Percentiles rank a stretch among this genome's conserved stretches.
These are phyloP conservation scores for Gobionotothen gibberifrons DNA, from an alignment of 2,797 vertebrate species.

Conservation along the genomic window DNA sequence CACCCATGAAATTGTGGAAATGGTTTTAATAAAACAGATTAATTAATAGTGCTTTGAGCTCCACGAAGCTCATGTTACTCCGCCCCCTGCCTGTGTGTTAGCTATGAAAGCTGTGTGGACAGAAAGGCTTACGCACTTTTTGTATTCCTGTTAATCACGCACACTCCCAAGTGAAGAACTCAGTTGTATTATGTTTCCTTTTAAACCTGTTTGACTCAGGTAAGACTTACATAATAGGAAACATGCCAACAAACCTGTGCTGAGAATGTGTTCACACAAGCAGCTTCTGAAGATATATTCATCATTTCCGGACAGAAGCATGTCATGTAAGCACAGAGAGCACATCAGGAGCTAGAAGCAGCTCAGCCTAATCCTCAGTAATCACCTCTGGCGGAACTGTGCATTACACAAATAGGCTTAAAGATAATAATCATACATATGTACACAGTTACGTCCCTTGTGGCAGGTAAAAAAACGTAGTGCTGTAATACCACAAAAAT, in stretches of 20 bases:
- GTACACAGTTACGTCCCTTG: conserved; percentile 19
- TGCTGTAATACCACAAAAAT: conserved; percentile 3
- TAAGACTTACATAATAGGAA: conserved; percentile 52
- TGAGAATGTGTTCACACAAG: conserved; percentile 33
- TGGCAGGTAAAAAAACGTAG: conserved; percentile 24
- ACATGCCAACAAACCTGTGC: conserved; percentile 52
- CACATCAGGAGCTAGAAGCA: conserved; percentile 56
- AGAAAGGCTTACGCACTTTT: conserved; percentile 38
- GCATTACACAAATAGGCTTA: conserved; percentile 56
- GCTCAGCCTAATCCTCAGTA: conserved; percentile 68
- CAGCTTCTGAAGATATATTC: conserved; percentile 36
- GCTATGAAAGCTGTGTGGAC: conserved; percentile 23
- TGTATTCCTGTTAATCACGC: conserved; percentile 26
- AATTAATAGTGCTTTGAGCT: background rate
- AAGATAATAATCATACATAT: conserved; percentile 40
- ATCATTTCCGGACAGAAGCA: conserved; percentile 35
- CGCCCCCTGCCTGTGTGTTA: conserved; percentile 19
- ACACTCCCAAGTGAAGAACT: conserved; percentile 69
- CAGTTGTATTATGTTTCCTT: conserved; percentile 22
- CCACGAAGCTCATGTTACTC: conserved; percentile 5
- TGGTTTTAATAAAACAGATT: conserved; percentile 21
- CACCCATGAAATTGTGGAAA: conserved; percentile 36
- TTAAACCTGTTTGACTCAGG: conserved; percentile 57
- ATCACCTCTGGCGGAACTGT: conserved; percentile 65
- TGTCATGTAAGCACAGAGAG: conserved; percentile 48